These are phyloP conservation scores for Zaprionus lachaisei DNA, from an alignment of 1,140 invertebrate genomes.

Conservation along the genomic window DNA sequence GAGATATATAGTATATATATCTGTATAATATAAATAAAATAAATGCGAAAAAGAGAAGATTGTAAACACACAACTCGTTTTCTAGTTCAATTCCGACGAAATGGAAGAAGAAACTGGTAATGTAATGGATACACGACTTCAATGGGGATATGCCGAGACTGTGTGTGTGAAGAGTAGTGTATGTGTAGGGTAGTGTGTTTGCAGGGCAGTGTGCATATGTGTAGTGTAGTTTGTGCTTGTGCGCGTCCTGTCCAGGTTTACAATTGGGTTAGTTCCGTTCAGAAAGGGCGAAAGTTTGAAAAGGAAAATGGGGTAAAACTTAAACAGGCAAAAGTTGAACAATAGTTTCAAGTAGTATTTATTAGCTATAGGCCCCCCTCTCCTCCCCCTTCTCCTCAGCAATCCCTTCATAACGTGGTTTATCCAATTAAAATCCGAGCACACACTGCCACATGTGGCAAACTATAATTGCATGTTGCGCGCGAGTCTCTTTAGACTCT, in stretches of 20 bases:
- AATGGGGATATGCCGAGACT: slow-evolving; percentile 31
- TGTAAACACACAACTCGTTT: slow-evolving; percentile 73
- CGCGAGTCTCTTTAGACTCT: slow-evolving; percentile 59
- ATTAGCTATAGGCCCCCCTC: neutral
- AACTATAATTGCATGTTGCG: slow-evolving; percentile 76
- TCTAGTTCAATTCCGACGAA: slow-evolving; percentile 81
- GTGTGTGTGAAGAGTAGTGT: slow-evolving; percentile 21
- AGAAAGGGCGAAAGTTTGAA: slow-evolving; percentile 58
- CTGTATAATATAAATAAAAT: slow-evolving; percentile 21
- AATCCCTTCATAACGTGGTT: slow-evolving; percentile 14
- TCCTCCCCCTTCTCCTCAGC: neutral
- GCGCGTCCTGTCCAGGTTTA: slow-evolving; percentile 39
- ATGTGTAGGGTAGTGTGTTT: slow-evolving; percentile 11
- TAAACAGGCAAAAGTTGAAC: slow-evolving; percentile 18
- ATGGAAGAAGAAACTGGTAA: slow-evolving; percentile 70
- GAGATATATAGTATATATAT: slow-evolving; percentile 1
- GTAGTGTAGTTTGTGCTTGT: slow-evolving; percentile 24
- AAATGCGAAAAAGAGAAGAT: slow-evolving; percentile 44
- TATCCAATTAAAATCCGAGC: slow-evolving; percentile 48
- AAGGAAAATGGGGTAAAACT: slow-evolving; percentile 13
- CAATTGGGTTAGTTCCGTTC: slow-evolving; percentile 60
- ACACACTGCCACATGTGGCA: slow-evolving; percentile 66
- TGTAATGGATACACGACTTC: slow-evolving; percentile 71
- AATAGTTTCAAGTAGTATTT: slow-evolving; percentile 20
- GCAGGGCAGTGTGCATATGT: slow-evolving; percentile 2